phyloP scores from a whole-genome alignment of 2,888 invertebrate species.

The Aspidiotus rigidus region DNA sequence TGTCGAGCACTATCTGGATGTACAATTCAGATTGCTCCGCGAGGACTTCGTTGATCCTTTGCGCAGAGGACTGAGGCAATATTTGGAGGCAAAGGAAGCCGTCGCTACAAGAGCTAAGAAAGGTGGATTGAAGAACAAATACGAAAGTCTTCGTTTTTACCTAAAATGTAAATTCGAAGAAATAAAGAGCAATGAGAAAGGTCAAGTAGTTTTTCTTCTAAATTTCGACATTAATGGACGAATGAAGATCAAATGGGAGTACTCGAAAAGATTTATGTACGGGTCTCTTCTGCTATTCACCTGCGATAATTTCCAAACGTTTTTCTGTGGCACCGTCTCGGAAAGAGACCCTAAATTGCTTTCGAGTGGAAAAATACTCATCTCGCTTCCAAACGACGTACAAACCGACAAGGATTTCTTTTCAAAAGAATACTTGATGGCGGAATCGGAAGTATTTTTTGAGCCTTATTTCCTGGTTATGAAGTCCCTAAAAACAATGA shows the following conservation, averaged over 20 bases:
- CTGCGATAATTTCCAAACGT: conserved; percentile 55
- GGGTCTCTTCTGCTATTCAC: conserved; percentile 68
- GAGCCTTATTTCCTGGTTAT: conserved; percentile 71
- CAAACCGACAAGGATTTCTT: background rate
- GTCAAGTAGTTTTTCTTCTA: conserved; percentile 37
- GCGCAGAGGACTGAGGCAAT: conserved; percentile 49
- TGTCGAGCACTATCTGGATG: conserved; percentile 63
- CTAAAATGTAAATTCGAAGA: conserved; percentile 40
- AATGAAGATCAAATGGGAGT: conserved; percentile 44
- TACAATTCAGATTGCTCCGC: conserved; percentile 66
- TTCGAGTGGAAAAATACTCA: conserved; percentile 18
- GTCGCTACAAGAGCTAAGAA: background rate
- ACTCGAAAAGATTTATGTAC: conserved; percentile 54
- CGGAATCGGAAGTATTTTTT: conserved; percentile 66
- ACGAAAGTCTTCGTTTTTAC: conserved; percentile 65
- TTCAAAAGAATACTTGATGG: conserved; percentile 7
- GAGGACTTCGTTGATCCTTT: conserved; percentile 73
- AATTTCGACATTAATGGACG: conserved; percentile 24
- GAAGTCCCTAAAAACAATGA: conserved; percentile 54
- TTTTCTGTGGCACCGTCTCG: conserved; percentile 60
- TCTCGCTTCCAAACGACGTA: conserved; percentile 11
- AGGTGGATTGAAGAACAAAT: conserved; percentile 18
- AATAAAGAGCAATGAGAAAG: conserved; percentile 33
- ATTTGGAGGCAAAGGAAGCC: background rate
- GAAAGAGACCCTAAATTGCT: conserved; percentile 44